Conservation (phyloP, 2,888 invertebrate genomes). For the Lasius fuliginosus region DNA sequence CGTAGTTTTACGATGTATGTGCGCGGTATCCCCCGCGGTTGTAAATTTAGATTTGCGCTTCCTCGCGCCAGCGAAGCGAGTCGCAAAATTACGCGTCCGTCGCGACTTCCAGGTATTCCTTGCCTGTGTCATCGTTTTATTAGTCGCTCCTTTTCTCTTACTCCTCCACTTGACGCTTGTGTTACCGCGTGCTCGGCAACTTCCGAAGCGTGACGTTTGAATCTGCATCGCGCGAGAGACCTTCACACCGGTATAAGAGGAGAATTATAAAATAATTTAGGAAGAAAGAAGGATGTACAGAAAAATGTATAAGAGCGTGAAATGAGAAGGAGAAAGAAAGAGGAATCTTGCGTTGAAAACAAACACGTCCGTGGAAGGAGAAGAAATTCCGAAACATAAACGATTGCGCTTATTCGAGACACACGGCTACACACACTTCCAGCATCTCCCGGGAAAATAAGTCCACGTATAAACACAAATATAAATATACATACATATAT, state of each 20-base stretch:
- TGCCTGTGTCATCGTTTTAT: constrained; percentile 17
- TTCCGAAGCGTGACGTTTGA: constrained; percentile 18
- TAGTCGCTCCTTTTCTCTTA: background rate
- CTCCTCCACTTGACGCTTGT: background rate
- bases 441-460: background rate
- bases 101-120: constrained; percentile 21
- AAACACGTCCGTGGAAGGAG: background rate
- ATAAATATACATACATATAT: background rate
- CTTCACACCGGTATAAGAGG: background rate
- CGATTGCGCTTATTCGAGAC: background rate
- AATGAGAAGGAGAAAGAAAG: background rate
- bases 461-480: background rate
- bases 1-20: background rate
- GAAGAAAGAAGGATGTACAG: background rate
- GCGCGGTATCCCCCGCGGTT: background rate
- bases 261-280: background rate
- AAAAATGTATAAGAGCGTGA: background rate
- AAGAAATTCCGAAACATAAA: background rate
- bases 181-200: background rate
- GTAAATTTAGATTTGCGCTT: constrained; percentile 7
- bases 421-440: background rate
- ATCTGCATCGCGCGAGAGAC: background rate
- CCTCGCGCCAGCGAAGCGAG: background rate
- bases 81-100: constrained; percentile 1
- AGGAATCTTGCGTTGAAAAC: background rate